Evolutionary conservation across 2,113 vertebrate genomes (phyloP), one percentile per base, ranked within the genome.

Genomic region (Odontesthes bonariensis): DNA sequence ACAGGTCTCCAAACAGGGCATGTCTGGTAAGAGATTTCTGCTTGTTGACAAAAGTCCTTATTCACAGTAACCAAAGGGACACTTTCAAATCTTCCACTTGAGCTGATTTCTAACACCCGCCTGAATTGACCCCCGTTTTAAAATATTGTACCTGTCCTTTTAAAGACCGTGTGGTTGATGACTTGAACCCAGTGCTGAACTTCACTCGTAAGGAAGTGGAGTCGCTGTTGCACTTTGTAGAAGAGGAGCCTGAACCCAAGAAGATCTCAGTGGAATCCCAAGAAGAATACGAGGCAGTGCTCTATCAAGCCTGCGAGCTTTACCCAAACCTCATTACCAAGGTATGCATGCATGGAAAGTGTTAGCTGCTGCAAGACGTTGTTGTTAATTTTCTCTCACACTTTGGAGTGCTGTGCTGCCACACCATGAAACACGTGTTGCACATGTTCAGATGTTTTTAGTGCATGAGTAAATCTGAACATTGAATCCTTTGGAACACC

Each of bases 1-100:
- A 65, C 98, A 99, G 91, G 97, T 99, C 83, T 98, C 98, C 76
- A 99, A 99, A 89, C 98, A 99, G 93, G 96, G 97, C 88, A 99
- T 99, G 98, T 99, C 98, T 23, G 97, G 98, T 99, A 84, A 89
- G 92, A 61, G 14, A 57, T 68, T 42, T 62, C 2, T 9, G 13
- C 10, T 58, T 42, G 23, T 47, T 1, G 42, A 49, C 22, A 23
- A 47, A 20, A 58, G 8, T n/a, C 47, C 27, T 63, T 32, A 22
- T 8, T 70, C 51, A 31, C 4, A 32, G 22, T 53, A 17, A 32
- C 22, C 4, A 33, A 8, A 4, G 16, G 33, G 33, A 60, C 16
- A n/a, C 14, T 22, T 32, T 52, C 8, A 3, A 33, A 46, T 44
- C 2, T 27, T 32, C 35, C 19, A 32, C 22, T 12, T n/a, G 4